Conservation (phyloP, 2,888 invertebrate species). For the Macaria notata region DNA sequence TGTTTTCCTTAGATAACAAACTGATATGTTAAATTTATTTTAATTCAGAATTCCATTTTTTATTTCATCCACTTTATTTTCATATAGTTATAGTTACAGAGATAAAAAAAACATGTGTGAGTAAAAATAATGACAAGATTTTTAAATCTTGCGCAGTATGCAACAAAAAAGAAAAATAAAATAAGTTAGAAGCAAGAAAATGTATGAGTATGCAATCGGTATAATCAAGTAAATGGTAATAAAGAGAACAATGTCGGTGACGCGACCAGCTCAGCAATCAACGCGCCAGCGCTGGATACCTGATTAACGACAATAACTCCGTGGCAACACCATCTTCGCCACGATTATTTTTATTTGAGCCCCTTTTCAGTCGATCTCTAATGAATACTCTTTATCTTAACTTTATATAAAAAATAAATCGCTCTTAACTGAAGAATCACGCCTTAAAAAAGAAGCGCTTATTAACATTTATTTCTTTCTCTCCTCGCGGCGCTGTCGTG, state of each 20-base stretch:
- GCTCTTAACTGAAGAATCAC: constrained; percentile 82
- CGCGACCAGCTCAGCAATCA: constrained; percentile 58
- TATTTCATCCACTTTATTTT: no score
- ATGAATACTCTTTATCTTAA: constrained; percentile 82
- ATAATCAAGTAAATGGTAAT: constrained; percentile 64
- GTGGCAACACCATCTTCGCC: constrained; percentile 73
- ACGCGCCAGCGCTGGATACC: constrained; percentile 64
- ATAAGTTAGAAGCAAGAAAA: no score
- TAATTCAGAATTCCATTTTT: no score
- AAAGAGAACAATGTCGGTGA: constrained; percentile 56
- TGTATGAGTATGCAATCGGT: constrained; percentile 44
- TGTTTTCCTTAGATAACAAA: neutral
- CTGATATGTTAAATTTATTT: neutral
- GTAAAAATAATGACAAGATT: no score
- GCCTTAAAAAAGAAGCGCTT: constrained; percentile 82
- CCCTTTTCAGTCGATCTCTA: constrained; percentile 80
- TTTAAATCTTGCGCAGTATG: no score
- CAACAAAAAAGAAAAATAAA: no score
- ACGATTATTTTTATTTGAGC: constrained; percentile 77
- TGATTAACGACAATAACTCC: constrained; percentile 80
- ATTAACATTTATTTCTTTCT: constrained; percentile 83
- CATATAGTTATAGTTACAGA: no score
- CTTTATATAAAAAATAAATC: constrained; percentile 82
- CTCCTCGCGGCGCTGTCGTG: constrained; percentile 78
- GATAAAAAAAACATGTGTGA: no score